Percentiles rank a stretch among this genome's conserved stretches.
phyloP scores from a whole-genome alignment of 2,888 invertebrate genomes.

The Sclerodermus sp. region DNA sequence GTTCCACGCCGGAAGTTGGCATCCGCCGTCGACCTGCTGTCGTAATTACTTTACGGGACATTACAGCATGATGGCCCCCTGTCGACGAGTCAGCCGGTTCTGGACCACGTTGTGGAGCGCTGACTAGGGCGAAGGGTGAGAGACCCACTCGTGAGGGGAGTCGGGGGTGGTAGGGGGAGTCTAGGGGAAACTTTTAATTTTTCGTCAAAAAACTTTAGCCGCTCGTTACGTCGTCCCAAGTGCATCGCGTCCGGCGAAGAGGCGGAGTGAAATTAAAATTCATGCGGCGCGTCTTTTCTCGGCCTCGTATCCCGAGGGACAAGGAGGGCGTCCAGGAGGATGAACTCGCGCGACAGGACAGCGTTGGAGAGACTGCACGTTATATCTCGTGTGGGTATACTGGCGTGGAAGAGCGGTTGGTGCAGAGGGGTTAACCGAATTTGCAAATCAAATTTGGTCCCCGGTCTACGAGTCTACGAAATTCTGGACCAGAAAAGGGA shows the following conservation, averaged over 20 bases:
- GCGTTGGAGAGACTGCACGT: constrained; percentile 17
- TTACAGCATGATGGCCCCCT: constrained; percentile 22
- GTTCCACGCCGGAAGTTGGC: constrained; percentile 17
- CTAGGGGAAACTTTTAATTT: constrained; percentile 47
- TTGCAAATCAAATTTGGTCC: constrained; percentile 53
- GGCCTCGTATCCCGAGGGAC: constrained; percentile 45
- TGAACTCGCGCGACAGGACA: constrained; percentile 29
- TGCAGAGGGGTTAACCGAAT: constrained; percentile 44
- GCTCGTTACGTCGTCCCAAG: constrained; percentile 46
- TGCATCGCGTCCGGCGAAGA: constrained; percentile 30
- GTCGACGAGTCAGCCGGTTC: constrained; percentile 17
- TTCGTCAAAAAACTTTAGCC: constrained; percentile 50
- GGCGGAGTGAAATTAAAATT: constrained; percentile 50
- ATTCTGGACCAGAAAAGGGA: constrained; percentile 28
- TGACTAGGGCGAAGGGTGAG: constrained; percentile 1
- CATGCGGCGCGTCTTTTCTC: constrained; percentile 50
- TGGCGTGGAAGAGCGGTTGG: constrained; percentile 22
- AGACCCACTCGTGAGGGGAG: background rate
- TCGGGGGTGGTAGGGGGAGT: background rate
- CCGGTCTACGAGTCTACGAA: constrained; percentile 40
- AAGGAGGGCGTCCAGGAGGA: constrained; percentile 32
- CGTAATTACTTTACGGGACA: constrained; percentile 42
- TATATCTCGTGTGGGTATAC: constrained; percentile 19
- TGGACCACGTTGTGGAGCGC: too few species aligned
- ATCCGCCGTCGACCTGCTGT: constrained; percentile 18